Conservation (phyloP, 2,113 vertebrate genomes). For the Beaufortia kweichowensis region DNA sequence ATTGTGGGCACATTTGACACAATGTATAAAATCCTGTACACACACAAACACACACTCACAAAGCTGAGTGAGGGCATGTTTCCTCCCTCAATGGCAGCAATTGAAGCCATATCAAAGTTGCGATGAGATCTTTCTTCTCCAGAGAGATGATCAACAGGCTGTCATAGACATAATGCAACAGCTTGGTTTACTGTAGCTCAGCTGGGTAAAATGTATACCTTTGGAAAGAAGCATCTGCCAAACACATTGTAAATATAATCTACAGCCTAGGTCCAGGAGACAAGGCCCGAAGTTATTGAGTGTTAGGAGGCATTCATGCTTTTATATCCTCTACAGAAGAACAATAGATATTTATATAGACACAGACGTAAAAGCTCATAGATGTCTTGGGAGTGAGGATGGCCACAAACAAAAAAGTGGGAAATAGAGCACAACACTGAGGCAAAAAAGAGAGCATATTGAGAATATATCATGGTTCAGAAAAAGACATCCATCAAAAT, state of each 20-base stretch:
- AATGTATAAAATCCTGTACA: too few relatives aligned
- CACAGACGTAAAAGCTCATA: neutral
- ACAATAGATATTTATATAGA: neutral
- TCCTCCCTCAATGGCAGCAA: too few relatives aligned
- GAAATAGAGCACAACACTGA: neutral
- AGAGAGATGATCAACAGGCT: too few relatives aligned
- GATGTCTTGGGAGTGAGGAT: neutral
- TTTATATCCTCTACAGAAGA: neutral
- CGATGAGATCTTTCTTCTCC: too few relatives aligned
- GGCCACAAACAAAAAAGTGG: slow-evolving; percentile 15
- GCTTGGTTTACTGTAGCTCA: too few relatives aligned
- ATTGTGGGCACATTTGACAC: too few relatives aligned
- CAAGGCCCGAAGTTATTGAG: neutral
- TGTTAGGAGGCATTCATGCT: neutral
- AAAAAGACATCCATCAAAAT: slow-evolving; percentile 56
- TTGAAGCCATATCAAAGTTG: too few relatives aligned
- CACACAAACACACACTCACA: too few relatives aligned
- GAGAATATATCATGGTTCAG: slow-evolving; percentile 39
- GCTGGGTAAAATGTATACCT: too few relatives aligned
- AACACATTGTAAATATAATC: neutral
- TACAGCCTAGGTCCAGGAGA: neutral
- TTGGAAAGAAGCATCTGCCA: neutral
- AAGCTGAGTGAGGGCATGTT: too few relatives aligned
- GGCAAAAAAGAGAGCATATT: slow-evolving; percentile 6
- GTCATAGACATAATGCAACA: too few relatives aligned